A percentile compares a stretch with the other conserved stretches of the same genome.
Conservation (phyloP, 1,140 invertebrate species). For the Monochamus saltuarius region DNA sequence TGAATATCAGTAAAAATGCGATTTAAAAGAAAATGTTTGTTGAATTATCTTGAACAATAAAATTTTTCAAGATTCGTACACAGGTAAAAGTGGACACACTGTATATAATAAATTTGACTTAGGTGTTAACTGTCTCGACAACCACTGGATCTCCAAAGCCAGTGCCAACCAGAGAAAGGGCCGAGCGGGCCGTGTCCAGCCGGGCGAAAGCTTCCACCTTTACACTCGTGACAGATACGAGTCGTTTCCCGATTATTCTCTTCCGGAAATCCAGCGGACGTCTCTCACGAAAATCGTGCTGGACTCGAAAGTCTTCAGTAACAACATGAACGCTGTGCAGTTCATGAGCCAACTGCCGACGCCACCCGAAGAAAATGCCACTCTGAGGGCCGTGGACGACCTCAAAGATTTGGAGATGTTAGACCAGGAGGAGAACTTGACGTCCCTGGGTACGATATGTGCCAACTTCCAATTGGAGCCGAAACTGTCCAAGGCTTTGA, state of each 20-base stretch:
- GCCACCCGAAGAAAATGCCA: slow-evolving; percentile 50
- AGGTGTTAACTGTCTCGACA: slow-evolving; percentile 44
- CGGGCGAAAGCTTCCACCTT: slow-evolving; percentile 79
- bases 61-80: no score
- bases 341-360: slow-evolving; percentile 57
- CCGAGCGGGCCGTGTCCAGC: slow-evolving; percentile 71
- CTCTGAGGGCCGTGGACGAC: slow-evolving; percentile 53
- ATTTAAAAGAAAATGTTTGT: no score
- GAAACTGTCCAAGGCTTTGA: slow-evolving; percentile 59
- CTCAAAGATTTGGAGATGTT: slow-evolving; percentile 56
- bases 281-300: slow-evolving; percentile 66
- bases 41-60: no score
- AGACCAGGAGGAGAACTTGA: slow-evolving; percentile 59
- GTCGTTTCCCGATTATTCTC: slow-evolving; percentile 54
- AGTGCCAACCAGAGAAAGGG: slow-evolving; percentile 68
- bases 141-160: slow-evolving; percentile 75
- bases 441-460: slow-evolving; percentile 58
- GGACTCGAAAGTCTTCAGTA: slow-evolving; percentile 56
- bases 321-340: slow-evolving; percentile 50
- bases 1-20: no score
- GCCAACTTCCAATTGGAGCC: slow-evolving; percentile 57
- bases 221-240: slow-evolving; percentile 58
- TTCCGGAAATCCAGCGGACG: slow-evolving; percentile 62
- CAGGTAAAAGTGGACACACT: no score
- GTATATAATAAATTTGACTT: slow-evolving; percentile 41